phyloP scores from a whole-genome alignment of 2,113 vertebrate genomes.

The Urocolius indicus region DNA sequence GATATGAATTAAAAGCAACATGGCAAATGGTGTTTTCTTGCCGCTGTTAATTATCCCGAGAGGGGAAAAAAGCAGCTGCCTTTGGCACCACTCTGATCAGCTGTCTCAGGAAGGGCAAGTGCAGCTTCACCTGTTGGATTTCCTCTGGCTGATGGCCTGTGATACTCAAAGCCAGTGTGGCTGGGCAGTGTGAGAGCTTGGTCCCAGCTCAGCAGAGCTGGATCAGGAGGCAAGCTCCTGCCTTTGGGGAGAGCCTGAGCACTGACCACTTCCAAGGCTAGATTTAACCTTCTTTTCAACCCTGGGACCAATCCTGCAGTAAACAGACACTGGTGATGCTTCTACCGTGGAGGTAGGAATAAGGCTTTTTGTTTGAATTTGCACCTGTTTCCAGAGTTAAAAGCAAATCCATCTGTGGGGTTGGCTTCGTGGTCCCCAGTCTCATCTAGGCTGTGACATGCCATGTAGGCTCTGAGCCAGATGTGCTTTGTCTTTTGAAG shows the following conservation, averaged over 20 bases:
- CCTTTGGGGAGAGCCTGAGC: background rate
- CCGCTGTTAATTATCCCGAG: background rate
- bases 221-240: background rate
- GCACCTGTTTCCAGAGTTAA: background rate
- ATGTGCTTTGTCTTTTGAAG: background rate
- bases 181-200: background rate
- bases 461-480: background rate
- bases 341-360: background rate
- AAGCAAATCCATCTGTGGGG: background rate
- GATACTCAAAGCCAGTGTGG: background rate
- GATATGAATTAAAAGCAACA: constrained; percentile 37
- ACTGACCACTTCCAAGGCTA: background rate
- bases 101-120: background rate
- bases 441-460: background rate
- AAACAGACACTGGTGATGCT: background rate
- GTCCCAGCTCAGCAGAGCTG: background rate
- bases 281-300: background rate
- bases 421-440: background rate
- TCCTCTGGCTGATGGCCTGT: background rate
- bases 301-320: background rate
- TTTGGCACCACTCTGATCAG: constrained; percentile 10
- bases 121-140: background rate
- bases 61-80: background rate
- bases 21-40: constrained; percentile 3
- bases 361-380: background rate